Conservation (phyloP, 2,113 vertebrate genomes). For the Sylvietta virens region DNA sequence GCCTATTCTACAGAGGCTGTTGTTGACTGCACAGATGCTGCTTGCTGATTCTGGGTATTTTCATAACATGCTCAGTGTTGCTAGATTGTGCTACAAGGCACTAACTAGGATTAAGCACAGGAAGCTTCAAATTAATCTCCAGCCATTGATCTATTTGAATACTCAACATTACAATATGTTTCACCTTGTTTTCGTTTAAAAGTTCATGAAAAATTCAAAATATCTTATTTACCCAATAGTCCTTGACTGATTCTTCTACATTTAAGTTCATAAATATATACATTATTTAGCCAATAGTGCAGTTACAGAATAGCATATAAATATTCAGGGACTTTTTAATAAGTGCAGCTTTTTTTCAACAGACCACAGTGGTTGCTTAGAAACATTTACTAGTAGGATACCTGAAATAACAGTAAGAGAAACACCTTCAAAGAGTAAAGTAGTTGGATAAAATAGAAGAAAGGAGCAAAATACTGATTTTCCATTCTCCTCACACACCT, state of each 20-base stretch:
- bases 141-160: conserved; percentile 42
- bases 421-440: neutral
- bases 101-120: neutral
- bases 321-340: conserved; percentile 54
- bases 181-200: conserved; percentile 59
- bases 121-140: conserved; percentile 23
- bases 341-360: conserved; percentile 43
- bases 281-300: conserved; percentile 54
- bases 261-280: conserved; percentile 51
- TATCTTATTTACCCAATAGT: conserved; percentile 54
- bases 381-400: conserved; percentile 2
- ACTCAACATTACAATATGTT: conserved; percentile 19
- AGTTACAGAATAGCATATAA: conserved; percentile 34
- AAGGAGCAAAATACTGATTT: neutral
- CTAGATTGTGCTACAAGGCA: neutral
- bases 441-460: neutral
- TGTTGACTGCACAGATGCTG: neutral
- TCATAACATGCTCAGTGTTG: neutral
- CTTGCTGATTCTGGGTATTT: neutral
- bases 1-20: neutral
- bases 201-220: conserved; percentile 66
- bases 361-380: conserved; percentile 17
- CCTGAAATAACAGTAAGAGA: neutral
- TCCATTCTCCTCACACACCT: neutral
- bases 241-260: conserved; percentile 33